phyloP scores from a whole-genome alignment of 2,888 invertebrate genomes.

The Ichneumon xanthorius region DNA sequence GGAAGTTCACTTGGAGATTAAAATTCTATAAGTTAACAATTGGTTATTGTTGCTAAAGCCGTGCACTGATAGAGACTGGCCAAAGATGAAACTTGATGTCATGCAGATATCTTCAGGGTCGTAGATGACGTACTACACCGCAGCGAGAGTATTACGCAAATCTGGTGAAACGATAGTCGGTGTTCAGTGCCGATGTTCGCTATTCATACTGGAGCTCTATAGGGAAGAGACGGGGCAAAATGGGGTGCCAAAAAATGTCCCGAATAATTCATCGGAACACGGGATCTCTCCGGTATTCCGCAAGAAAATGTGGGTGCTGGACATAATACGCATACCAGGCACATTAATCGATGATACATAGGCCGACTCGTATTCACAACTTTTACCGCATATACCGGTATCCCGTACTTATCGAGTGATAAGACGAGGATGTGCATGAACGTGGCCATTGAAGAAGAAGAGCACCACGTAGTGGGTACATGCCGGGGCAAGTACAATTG shows the following conservation, averaged over 20 bases:
- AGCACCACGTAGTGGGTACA: slow-evolving; percentile 19
- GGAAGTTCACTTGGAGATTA: too few relatives aligned
- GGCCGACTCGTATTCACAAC: neutral
- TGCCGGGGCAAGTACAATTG: slow-evolving; percentile 76
- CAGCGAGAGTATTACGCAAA: neutral
- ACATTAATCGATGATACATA: neutral
- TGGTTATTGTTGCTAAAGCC: too few relatives aligned
- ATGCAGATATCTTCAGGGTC: too few relatives aligned
- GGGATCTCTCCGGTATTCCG: too few relatives aligned
- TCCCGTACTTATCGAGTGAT: slow-evolving; percentile 56
- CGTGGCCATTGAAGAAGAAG: slow-evolving; percentile 57
- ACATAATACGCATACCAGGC: neutral
- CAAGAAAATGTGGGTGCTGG: neutral
- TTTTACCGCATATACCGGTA: slow-evolving; percentile 33
- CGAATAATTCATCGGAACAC: neutral
- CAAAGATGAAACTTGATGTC: too few relatives aligned
- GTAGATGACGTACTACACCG: neutral
- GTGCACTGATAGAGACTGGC: too few relatives aligned
- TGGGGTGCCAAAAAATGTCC: neutral
- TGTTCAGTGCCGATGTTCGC: neutral
- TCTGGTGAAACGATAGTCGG: neutral
- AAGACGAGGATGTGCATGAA: slow-evolving; percentile 53
- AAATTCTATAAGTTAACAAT: too few relatives aligned
- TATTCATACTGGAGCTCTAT: neutral
- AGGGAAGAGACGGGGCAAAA: neutral